These are phyloP conservation scores for Myiothlypis coronata DNA, from an alignment of 2,797 vertebrate species.

Conservation along the genomic window DNA sequence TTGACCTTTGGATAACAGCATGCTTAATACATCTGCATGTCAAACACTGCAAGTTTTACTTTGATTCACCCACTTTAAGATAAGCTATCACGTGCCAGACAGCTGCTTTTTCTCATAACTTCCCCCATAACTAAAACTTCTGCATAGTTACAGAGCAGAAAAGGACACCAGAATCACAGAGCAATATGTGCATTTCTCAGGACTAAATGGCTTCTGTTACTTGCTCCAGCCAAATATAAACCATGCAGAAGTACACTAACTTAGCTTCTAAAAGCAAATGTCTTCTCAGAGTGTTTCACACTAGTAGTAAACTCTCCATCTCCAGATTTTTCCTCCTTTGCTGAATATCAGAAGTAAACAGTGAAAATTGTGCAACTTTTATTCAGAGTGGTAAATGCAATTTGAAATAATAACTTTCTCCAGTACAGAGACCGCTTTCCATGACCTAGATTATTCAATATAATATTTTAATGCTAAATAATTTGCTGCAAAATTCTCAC, in stretches of 20 bases:
- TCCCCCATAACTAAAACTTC: conserved; percentile 32
- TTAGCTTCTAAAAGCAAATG: background rate
- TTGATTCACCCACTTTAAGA: conserved; percentile 40
- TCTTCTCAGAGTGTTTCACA: background rate
- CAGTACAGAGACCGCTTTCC: background rate
- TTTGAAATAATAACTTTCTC: background rate
- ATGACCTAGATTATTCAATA: background rate
- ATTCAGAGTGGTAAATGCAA: background rate
- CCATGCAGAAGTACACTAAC: background rate
- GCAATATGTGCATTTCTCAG: background rate
- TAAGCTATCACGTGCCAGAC: conserved; percentile 27
- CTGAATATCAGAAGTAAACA: background rate
- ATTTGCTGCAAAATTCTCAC: background rate
- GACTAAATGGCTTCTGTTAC: conserved; percentile 20
- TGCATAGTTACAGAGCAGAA: conserved; percentile 16
- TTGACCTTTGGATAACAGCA: conserved; percentile 18
- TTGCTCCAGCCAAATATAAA: conserved; percentile 31
- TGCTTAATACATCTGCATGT: background rate
- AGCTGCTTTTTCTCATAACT: conserved; percentile 38
- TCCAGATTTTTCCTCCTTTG: background rate
- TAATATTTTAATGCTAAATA: background rate
- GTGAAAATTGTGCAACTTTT: background rate
- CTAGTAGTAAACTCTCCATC: background rate
- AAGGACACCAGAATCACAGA: conserved; percentile 13
- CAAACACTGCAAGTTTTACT: conserved; percentile 43